Evolutionary conservation across 2,797 vertebrate genomes (phyloP).

Genomic region (Graptemys geographica): DNA sequence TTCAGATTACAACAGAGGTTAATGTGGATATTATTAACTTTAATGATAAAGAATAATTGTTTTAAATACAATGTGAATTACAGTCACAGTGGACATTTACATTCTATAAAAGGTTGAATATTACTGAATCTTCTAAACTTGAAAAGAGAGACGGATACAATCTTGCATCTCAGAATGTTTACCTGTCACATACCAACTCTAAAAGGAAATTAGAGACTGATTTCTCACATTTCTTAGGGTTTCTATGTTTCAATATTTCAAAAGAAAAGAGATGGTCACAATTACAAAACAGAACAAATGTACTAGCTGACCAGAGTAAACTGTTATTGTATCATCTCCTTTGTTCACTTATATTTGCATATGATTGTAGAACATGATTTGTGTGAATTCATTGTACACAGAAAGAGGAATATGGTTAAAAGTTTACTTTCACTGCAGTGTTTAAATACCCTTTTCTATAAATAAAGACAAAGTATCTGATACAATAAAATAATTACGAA

Average conservation of each 20-base stretch:
- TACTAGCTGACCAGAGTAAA: background rate
- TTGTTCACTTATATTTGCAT: background rate
- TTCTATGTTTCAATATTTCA: constrained; percentile 35
- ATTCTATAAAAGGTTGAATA: constrained; percentile 58
- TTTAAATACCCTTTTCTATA: background rate
- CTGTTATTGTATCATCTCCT: background rate
- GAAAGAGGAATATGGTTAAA: background rate
- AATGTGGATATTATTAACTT: constrained; percentile 87
- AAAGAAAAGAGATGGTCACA: background rate
- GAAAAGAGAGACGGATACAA: constrained; percentile 42
- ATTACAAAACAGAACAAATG: background rate
- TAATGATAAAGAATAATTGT: constrained; percentile 80
- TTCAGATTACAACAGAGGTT: constrained; percentile 83
- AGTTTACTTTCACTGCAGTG: background rate
- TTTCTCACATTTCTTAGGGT: constrained; percentile 17
- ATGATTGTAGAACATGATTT: background rate
- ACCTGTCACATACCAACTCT: constrained; percentile 9
- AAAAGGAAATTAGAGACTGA: constrained; percentile 31
- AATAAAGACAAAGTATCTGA: background rate
- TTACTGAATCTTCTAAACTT: constrained; percentile 54
- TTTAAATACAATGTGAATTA: constrained; percentile 76
- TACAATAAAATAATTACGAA: background rate
- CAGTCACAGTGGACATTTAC: constrained; percentile 61
- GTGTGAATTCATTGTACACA: background rate
- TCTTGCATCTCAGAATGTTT: constrained; percentile 2